phyloP scores from a whole-genome alignment of 64 coral and sea anemone genomes.

The Stylophora pistillata region DNA sequence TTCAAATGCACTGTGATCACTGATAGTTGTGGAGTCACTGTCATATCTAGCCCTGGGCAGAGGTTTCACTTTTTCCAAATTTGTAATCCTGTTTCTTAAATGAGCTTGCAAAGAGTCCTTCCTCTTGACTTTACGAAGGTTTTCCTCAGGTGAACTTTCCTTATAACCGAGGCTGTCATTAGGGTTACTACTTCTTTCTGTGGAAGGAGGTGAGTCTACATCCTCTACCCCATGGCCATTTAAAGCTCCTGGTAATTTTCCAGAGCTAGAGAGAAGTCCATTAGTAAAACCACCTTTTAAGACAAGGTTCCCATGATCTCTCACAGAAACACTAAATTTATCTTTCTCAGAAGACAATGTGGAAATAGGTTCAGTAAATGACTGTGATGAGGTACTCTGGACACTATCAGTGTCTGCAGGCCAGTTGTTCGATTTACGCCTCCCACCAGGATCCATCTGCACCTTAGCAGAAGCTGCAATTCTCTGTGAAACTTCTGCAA shows the following conservation, averaged over 20 bases:
- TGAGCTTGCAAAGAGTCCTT: conserved; percentile 88
- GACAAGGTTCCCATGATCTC: conserved; percentile 19
- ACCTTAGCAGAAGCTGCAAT: background rate
- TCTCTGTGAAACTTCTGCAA: background rate
- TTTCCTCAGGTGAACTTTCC: conserved; percentile 71
- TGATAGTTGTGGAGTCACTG: conserved; percentile 89
- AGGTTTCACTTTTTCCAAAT: conserved; percentile 50
- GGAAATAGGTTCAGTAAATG: conserved; percentile 71
- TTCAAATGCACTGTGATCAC: conserved; percentile 75
- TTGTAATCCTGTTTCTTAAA: conserved; percentile 67
- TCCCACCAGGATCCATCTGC: conserved; percentile 8
- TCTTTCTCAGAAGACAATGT: conserved; percentile 29
- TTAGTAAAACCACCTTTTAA: conserved; percentile 2
- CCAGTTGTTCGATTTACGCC: conserved; percentile 15
- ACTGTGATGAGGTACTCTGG: conserved; percentile 77
- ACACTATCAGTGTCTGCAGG: conserved; percentile 77
- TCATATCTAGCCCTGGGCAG: conserved; percentile 47
- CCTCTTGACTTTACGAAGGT: conserved; percentile 56
- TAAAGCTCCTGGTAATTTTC: background rate
- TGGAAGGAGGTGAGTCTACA: conserved; percentile 9
- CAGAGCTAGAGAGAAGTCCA: conserved; percentile 16
- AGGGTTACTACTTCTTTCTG: background rate
- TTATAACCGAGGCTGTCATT: conserved; percentile 68
- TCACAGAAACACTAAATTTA: conserved; percentile 39
- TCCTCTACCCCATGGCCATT: conserved; percentile 17